Percentiles rank a stretch among this genome's conserved stretches.
These are phyloP conservation scores for Micrasema minimum DNA, from an alignment of 1,140 invertebrate genomes.

Conservation along the genomic window DNA sequence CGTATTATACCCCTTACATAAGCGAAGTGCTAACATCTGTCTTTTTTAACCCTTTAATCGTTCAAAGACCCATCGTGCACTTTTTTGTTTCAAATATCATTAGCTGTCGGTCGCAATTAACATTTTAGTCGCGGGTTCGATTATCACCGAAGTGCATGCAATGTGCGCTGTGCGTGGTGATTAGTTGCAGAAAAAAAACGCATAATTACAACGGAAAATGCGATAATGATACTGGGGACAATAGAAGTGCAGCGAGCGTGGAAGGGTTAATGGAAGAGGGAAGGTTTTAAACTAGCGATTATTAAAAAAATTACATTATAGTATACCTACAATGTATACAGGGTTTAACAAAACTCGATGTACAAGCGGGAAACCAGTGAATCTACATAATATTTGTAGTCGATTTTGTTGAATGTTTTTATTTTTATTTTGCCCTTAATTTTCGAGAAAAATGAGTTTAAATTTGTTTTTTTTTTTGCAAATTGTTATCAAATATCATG, in stretches of 20 bases:
- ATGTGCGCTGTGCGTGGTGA: constrained; percentile 33
- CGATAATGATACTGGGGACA: constrained; percentile 37
- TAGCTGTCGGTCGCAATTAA: constrained; percentile 44
- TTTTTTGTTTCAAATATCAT: constrained; percentile 50
- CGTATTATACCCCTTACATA: too few relatives aligned
- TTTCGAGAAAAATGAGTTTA: too few relatives aligned
- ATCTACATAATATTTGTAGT: too few relatives aligned
- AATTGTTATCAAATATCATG: too few relatives aligned
- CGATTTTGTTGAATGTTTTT: too few relatives aligned
- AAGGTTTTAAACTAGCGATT: too few relatives aligned
- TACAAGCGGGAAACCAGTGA: too few relatives aligned
- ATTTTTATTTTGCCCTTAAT: too few relatives aligned
- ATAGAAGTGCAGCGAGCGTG: background rate
- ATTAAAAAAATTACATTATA: too few relatives aligned
- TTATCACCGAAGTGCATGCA: constrained; percentile 4
- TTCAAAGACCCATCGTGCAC: background rate
- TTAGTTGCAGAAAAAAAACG: constrained; percentile 38
- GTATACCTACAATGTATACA: too few relatives aligned
- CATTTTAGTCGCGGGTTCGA: constrained; percentile 46
- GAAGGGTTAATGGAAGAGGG: constrained; percentile 19
- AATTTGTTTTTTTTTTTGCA: too few relatives aligned
- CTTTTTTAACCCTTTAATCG: background rate
- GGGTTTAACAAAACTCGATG: too few relatives aligned
- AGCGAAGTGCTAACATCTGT: constrained; percentile 30
- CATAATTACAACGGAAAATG: constrained; percentile 46